Evolutionary conservation across 2,888 invertebrate species (phyloP).

Genomic region (Campoletis raptor): DNA sequence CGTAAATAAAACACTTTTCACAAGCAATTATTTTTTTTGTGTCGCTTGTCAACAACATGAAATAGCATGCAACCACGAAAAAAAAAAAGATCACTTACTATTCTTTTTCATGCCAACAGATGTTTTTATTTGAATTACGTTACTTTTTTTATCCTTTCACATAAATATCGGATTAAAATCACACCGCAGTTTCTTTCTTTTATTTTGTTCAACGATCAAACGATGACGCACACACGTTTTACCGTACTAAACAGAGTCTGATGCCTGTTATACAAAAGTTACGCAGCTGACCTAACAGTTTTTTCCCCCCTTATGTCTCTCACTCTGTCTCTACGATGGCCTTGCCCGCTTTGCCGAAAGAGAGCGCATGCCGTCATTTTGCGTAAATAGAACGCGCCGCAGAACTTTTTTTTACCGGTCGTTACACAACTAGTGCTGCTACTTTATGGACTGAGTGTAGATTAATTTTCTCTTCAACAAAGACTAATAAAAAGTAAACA

Average conservation of each 20-base stretch:
- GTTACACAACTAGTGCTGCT: not conserved
- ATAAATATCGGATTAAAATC: not conserved
- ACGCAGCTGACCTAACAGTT: slow-evolving; percentile 45
- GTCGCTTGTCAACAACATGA: slow-evolving; percentile 2
- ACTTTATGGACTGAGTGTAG: not conserved
- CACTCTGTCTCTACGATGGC: not conserved
- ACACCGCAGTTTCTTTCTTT: not conserved
- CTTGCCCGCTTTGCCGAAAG: not conserved
- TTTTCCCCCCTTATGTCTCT: slow-evolving; percentile 18
- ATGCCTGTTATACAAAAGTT: slow-evolving; percentile 41
- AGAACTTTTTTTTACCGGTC: not conserved
- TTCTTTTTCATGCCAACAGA: not conserved
- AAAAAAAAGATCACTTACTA: not conserved
- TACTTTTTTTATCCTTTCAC: not conserved
- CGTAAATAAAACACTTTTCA: slow-evolving; percentile 7
- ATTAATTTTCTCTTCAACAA: not conserved
- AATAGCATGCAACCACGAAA: not conserved
- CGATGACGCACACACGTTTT: slow-evolving; percentile 36
- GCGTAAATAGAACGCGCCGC: slow-evolving; percentile 3
- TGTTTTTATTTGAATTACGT: not conserved
- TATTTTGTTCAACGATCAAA: slow-evolving; percentile 4
- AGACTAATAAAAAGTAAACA: not conserved
- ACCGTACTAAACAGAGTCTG: not conserved
- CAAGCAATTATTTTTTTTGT: slow-evolving; percentile 9
- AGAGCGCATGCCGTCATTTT: not conserved